Evolutionary conservation across 37 sponge, comb jelly and placozoan genomes (phyloP).

Genomic region (Aphrocallistes beatrix): DNA sequence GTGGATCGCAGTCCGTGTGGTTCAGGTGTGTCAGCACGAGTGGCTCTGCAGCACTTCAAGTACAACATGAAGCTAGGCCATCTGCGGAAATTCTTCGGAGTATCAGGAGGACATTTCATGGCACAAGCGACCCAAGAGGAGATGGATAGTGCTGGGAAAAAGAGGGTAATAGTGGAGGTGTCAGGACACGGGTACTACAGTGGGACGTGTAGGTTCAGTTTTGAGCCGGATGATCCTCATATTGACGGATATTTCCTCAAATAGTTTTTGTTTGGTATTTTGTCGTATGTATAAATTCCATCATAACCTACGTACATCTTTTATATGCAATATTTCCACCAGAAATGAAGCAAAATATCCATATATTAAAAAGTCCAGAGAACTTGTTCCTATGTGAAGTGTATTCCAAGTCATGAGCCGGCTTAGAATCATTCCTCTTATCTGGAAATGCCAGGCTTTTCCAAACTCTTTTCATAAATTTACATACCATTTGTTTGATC

Average conservation of each 20-base stretch:
- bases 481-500: no score
- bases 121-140: conserved; percentile 37
- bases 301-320: no score
- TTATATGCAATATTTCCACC: no score
- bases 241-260: conserved; percentile 40
- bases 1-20: conserved; percentile 71
- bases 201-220: conserved; percentile 42
- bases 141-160: conserved; percentile 23
- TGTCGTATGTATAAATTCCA: no score
- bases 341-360: no score
- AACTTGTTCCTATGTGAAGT: no score
- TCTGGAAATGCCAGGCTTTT: no score
- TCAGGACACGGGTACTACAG: conserved; percentile 61
- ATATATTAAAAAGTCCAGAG: no score
- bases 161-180: conserved; percentile 57
- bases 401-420: no score
- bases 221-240: conserved; percentile 42
- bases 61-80: conserved; percentile 33
- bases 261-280: conserved; percentile 20
- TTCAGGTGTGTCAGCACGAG: conserved; percentile 57
- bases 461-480: no score
- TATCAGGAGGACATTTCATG: conserved; percentile 34
- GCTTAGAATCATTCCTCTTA: no score
- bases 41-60: conserved; percentile 64
- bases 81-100: not conserved